Evolutionary conservation across 2,888 invertebrate genomes (phyloP), one percentile per base, ranked within the genome.

Genomic region (Phaonia tiefii): DNA sequence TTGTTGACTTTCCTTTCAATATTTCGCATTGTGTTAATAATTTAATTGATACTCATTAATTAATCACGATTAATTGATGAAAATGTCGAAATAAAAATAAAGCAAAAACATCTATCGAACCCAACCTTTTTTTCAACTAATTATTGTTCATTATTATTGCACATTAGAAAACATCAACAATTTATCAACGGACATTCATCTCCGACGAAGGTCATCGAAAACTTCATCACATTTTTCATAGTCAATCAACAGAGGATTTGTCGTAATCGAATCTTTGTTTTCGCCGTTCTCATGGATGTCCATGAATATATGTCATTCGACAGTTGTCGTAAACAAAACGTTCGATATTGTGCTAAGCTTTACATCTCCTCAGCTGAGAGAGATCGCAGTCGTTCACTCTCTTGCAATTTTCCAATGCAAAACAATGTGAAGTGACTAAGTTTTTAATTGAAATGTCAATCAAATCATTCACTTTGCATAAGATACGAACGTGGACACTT

Each of bases 361-460:
- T 74, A 66, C 25, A 51, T 13, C 44, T 44, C n/a, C 44, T 7
- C 10, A 4, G 37, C 44, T 44, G 2, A 44, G 44, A 2, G 2
- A 10, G 44, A 8, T 2, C 44, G 44, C 13, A 0, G 22, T 49
- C 54, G 49, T 49, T 66, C 58, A 26, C 15, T 49, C 26, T 72
- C 26, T 37, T 39, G 37, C 15, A 76, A 70, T 15, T 46, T 31
- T 1, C 22, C 11, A 60, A 44, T 54, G 44, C 63, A 25, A 46
- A 71, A 46, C 63, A 69, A 81, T 75, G 56, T 56, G 58, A 87
- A 83, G 84, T 85, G 86, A 86, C 87, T 85, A 87, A 88, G 86
- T 86, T 86, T 85, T 88, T 88, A 88, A 88, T 88, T 88, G 88
- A 88, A 86, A 84, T 87, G 88, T 86, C 87, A 86, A 87, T 88